phyloP scores from a whole-genome alignment of 2,888 invertebrate genomes.

The Geophilus truncorum region DNA sequence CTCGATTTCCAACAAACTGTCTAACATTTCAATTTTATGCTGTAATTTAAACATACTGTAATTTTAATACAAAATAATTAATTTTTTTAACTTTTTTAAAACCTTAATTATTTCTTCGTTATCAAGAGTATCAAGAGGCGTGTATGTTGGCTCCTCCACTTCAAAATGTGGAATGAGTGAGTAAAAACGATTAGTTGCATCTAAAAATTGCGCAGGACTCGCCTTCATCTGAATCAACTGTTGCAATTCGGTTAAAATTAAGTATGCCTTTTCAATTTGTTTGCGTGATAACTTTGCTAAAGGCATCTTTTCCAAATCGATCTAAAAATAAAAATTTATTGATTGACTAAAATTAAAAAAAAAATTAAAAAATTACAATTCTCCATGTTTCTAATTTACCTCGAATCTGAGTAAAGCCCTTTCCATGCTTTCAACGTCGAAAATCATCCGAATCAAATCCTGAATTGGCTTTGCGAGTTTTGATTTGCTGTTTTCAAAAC shows the following conservation, averaged over 20 bases:
- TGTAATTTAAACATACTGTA: too few species aligned
- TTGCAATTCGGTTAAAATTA: conserved; percentile 59
- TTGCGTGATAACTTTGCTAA: conserved; percentile 88
- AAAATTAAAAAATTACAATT: not conserved
- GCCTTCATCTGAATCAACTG: conserved; percentile 45
- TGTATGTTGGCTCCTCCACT: conserved; percentile 71
- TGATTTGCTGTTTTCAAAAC: conserved; percentile 52
- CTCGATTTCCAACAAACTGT: conserved; percentile 89
- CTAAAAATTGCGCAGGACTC: conserved; percentile 58
- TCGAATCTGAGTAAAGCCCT: conserved; percentile 89
- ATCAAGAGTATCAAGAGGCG: conserved; percentile 69
- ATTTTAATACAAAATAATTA: conserved; percentile 1
- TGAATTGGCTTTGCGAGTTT: conserved; percentile 71
- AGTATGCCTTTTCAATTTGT: conserved; percentile 80
- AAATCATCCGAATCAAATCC: conserved; percentile 74
- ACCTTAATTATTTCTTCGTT: conserved; percentile 64
- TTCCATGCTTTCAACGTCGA: conserved; percentile 89
- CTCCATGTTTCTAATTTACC: conserved; percentile 48
- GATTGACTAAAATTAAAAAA: not conserved
- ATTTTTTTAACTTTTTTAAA: not conserved
- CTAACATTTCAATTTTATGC: conserved; percentile 75
- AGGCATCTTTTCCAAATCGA: conserved; percentile 97
- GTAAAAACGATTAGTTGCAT: conserved; percentile 89
- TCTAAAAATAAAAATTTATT: conserved; percentile 43
- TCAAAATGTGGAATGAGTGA: conserved; percentile 96